Percentiles rank a stretch among this genome's conserved stretches.
These are phyloP conservation scores for Poeciliopsis paucimaculata DNA, from an alignment of 2,797 vertebrate genomes.

Conservation along the genomic window DNA sequence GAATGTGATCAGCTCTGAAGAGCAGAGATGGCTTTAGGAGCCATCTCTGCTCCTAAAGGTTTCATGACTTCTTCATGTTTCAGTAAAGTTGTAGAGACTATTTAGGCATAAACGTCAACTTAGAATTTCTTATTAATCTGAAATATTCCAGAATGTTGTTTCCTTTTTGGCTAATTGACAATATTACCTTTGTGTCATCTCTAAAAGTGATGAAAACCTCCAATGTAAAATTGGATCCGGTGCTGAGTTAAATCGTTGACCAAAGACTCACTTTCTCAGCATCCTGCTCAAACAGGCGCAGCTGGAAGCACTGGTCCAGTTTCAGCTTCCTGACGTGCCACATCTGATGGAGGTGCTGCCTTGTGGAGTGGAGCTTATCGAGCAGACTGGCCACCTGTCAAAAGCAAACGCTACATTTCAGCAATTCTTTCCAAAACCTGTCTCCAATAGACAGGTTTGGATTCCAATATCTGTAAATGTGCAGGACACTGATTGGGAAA, in stretches of 20 bases:
- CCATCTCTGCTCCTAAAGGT: neutral
- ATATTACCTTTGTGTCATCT: neutral
- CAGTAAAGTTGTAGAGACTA: neutral
- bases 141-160: neutral
- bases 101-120: neutral
- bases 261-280: slow-evolving; percentile 90
- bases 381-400: slow-evolving; percentile 91
- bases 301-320: slow-evolving; percentile 98
- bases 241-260: neutral
- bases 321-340: slow-evolving; percentile 98
- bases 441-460: neutral
- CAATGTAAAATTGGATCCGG: neutral
- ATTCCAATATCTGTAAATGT: neutral
- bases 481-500: neutral
- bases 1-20: neutral
- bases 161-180: neutral
- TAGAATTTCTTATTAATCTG: neutral
- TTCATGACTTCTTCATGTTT: neutral
- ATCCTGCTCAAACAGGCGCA: slow-evolving; percentile 97
- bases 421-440: neutral
- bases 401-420: neutral
- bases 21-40: neutral
- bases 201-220: neutral
- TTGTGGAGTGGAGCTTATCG: slow-evolving; percentile 96
- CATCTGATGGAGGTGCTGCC: slow-evolving; percentile 97